Evolutionary conservation across 2,888 invertebrate species (phyloP), one percentile per base, ranked within the genome.

Genomic region (Tineola bisselliella): DNA sequence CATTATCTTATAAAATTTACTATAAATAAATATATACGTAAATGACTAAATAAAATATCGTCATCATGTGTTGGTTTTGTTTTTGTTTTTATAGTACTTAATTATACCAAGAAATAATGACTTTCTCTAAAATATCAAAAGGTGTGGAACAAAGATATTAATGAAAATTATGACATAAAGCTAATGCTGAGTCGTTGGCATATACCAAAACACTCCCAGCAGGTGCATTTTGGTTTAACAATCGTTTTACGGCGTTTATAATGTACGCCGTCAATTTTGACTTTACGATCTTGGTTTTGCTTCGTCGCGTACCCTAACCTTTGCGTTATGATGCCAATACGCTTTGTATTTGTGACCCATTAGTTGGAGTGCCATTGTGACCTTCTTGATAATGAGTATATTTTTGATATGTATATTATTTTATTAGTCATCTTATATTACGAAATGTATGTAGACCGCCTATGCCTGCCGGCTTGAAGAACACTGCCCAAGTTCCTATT

Each of bases 231-330:
- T 25, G 25, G 33, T n/a, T 17, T 58, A 18, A 33, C 54, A 54
- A 43, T 57, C 38, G 69, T 72, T 77, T 75, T 77, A 79, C 70
- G 74, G 71, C 69, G 64, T 65, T 69, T 73, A 69, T 77, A 76
- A 78, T 76, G 72, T 66, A 67, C 68, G 69, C 69, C 78, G 76
- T 76, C 79, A 77, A 79, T 79, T 77, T 72, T 33, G 69, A 69
- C 69, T 79, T 81, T 79, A 80, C 73, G 71, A 65, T 31, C 65
- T 66, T 61, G 65, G 75, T 71, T 69, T 68, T 73, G 73, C 73
- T 67, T 70, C 72, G 70, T 61, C 64, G 66, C 65, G 31, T 33
- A 33, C 58, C 31, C 58, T 58, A 31, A 56, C 56, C 56, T 56
- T 56, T 18, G 8, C 4, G 18, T 48, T 48, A 15, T 48, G 8